phyloP scores from a whole-genome alignment of 2,888 invertebrate genomes.

The Osmoderma eremita region DNA sequence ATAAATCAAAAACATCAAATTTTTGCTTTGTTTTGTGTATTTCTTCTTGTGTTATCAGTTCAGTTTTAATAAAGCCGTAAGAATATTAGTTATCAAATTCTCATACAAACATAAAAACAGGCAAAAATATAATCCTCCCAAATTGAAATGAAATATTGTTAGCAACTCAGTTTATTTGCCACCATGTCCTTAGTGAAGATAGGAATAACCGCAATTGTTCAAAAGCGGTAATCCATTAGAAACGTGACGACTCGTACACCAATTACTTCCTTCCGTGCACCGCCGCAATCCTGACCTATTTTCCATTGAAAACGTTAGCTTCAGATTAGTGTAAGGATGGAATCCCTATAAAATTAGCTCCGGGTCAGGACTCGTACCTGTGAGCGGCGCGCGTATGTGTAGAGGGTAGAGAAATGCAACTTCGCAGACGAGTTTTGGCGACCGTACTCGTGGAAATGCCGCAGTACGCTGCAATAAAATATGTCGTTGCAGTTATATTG shows the following conservation, averaged over 20 bases:
- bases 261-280: conserved; percentile 2
- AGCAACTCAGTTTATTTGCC: no score
- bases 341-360: conserved; percentile 17
- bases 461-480: conserved; percentile 2
- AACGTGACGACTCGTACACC: not conserved
- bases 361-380: conserved; percentile 9
- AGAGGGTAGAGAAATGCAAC: not conserved
- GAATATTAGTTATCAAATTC: no score
- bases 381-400: no score
- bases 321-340: not conserved
- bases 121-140: no score
- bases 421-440: not conserved
- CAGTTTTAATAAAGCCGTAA: no score
- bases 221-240: conserved; percentile 18
- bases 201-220: conserved; percentile 9
- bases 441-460: not conserved
- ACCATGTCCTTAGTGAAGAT: no score
- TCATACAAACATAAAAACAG: no score
- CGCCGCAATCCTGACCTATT: conserved; percentile 12
- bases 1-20: no score
- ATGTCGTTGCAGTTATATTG: not conserved
- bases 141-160: no score
- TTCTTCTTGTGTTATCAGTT: no score
- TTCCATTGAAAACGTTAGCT: not conserved
- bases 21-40: no score